Base-by-base conservation (phyloP, 1,140 invertebrate species). In the Cydia fagiglandana region DNA sequence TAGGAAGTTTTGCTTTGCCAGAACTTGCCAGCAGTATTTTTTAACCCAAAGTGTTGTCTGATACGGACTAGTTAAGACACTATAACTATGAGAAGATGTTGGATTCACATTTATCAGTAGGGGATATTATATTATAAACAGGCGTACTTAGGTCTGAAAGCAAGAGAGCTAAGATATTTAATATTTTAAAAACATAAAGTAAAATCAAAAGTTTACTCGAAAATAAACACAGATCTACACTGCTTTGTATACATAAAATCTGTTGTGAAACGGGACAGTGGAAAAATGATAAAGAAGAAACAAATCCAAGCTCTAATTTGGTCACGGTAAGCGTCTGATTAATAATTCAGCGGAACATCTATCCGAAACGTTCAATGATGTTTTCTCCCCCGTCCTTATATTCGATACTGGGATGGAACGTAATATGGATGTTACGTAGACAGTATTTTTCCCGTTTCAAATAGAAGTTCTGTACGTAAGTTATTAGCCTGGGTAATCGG, bases 321-420 rank as follows among this genome's bases (percentile, higher is more conserved):
- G 91, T 92, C 91, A 92, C 91, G 91, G 85, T 84, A 88, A 91
- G 89, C 89, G 85, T 88, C 82, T 84, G 83, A 89, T 90, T 86
- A 89, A 88, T 87, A 81, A 80, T 87, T 81, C 86, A 88, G 86
- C 83, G 81, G 83, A 86, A 81, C 88, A 89, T 83, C 81, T 64
- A 70, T 61, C 20, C 7, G 56, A 61, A 61, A 61, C 56, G 56
- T 61, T 24, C 17, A 61, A 61, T 20, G n/a, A 17, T 56, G 53
- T 61, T 61, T 61, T 61, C 20, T 61, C n/a, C 20, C 56, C 9
- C 50, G n/a, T 53, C 15, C n/a, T 53, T 24, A 61, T 61, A n/a
- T 61, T 24, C 24, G 6, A 61, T 61, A 24, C 20, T 61, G n/a
- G 20, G 17, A 61, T 61, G n/a, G 17, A 61, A 61, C 20, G 17